phyloP scores from a whole-genome alignment of 2,797 vertebrate genomes.

The Rhinichthys osculus region DNA sequence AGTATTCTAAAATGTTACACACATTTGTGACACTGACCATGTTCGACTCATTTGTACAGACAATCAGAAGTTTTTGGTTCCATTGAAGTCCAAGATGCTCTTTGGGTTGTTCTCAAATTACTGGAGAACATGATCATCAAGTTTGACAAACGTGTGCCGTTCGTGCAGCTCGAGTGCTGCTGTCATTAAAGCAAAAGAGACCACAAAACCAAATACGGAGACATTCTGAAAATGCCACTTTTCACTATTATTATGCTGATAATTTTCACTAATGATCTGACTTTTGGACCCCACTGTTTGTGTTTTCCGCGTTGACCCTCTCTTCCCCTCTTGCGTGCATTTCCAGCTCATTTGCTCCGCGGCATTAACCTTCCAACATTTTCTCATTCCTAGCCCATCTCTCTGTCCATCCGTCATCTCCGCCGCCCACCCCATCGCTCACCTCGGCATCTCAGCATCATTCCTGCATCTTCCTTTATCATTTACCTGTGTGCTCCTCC shows the following conservation, averaged over 20 bases:
- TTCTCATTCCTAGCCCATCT: conserved; percentile 54
- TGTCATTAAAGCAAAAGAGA: not conserved
- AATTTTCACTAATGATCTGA: not conserved
- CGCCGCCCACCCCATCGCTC: conserved; percentile 24
- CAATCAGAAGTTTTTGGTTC: not conserved
- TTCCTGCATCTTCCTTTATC: conserved; percentile 49
- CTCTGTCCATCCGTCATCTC: conserved; percentile 42
- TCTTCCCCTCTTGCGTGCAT: conserved; percentile 52
- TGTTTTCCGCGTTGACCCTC: conserved; percentile 18
- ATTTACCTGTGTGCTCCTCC: conserved; percentile 46
- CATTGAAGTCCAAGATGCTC: not conserved
- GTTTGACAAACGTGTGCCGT: not conserved
- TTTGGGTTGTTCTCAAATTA: not conserved
- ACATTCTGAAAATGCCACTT: not conserved
- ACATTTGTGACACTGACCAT: not conserved
- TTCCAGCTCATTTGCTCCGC: conserved; percentile 64
- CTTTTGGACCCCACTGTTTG: conserved; percentile 26
- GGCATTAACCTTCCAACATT: conserved; percentile 70
- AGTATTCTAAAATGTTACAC: too few species aligned
- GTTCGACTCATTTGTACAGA: not conserved
- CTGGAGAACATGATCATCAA: not conserved
- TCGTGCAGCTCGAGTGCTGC: not conserved
- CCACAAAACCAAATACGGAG: not conserved
- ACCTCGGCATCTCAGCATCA: conserved; percentile 32
- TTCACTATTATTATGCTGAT: conserved; percentile 5